These are phyloP conservation scores for Drosophila mojavensis DNA, from an alignment of 1,140 invertebrate genomes.

Conservation along the genomic window DNA sequence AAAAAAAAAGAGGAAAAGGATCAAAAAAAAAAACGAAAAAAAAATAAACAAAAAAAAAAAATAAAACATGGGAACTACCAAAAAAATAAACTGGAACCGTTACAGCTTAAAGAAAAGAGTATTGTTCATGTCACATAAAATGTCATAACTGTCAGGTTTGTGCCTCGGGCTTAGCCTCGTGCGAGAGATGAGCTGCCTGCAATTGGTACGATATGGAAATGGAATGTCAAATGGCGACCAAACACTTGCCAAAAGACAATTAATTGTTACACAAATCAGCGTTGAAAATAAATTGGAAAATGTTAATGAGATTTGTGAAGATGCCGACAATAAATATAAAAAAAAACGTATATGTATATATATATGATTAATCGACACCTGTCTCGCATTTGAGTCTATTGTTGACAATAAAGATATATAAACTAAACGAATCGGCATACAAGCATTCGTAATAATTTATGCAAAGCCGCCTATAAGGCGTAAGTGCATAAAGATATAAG, in stretches of 20 bases:
- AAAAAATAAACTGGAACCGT: constrained; percentile 51
- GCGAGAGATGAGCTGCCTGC: constrained; percentile 45
- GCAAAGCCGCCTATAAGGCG: constrained; percentile 51
- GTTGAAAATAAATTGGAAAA: constrained; percentile 47
- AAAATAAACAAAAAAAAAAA: constrained; percentile 26
- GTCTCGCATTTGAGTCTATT: constrained; percentile 65
- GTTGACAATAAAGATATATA: constrained; percentile 50
- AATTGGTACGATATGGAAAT: constrained; percentile 59
- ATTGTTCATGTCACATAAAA: constrained; percentile 70
- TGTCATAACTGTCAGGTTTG: constrained; percentile 73
- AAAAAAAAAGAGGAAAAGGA: constrained; percentile 3
- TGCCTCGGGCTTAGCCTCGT: constrained; percentile 29
- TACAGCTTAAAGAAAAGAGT: constrained; percentile 33
- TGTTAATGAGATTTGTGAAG: constrained; percentile 29
- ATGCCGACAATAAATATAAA: constrained; percentile 17
- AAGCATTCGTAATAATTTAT: constrained; percentile 52
- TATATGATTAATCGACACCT: constrained; percentile 62
- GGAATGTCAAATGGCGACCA: constrained; percentile 42
- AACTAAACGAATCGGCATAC: constrained; percentile 18
- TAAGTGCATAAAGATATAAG: constrained; percentile 17
- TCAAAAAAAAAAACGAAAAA: constrained; percentile 18
- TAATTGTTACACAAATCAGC: constrained; percentile 74
- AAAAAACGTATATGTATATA: constrained; percentile 1
- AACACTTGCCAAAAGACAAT: constrained; percentile 26
- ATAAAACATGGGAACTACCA: constrained; percentile 36